Conservation (phyloP, 2,113 vertebrate genomes). For the Rynchops niger region DNA sequence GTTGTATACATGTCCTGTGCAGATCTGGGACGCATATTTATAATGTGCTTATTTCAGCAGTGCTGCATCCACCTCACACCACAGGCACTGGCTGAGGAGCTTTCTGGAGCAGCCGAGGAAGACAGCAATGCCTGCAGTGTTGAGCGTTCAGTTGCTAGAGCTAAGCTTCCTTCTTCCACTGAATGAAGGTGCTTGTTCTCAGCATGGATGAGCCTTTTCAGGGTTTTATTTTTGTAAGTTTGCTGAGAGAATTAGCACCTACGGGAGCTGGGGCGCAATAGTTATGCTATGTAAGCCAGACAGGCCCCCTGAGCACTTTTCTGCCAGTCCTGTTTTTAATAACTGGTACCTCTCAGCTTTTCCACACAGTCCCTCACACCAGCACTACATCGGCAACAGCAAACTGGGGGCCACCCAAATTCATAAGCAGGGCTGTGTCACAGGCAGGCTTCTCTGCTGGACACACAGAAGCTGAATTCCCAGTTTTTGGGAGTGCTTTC, state of each 20-base stretch:
- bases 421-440: neutral
- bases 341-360: neutral
- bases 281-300: conserved; percentile 4
- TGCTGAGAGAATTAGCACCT: conserved; percentile 68
- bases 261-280: neutral
- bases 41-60: neutral
- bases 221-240: conserved; percentile 61
- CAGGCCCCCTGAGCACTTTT: neutral
- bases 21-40: neutral
- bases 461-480: neutral
- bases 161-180: neutral
- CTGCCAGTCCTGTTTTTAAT: neutral
- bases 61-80: neutral
- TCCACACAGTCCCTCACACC: neutral
- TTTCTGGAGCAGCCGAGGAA: neutral
- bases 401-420: neutral
- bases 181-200: conserved; percentile 64
- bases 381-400: neutral
- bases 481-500: neutral
- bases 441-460: neutral
- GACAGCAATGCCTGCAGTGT: conserved; percentile 28
- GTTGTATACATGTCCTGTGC: neutral
- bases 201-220: conserved; percentile 62
- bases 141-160: neutral
- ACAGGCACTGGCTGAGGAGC: neutral